These are phyloP conservation scores for Ranitomeya imitator DNA, from an alignment of 2,113 vertebrate species.

Conservation along the genomic window DNA sequence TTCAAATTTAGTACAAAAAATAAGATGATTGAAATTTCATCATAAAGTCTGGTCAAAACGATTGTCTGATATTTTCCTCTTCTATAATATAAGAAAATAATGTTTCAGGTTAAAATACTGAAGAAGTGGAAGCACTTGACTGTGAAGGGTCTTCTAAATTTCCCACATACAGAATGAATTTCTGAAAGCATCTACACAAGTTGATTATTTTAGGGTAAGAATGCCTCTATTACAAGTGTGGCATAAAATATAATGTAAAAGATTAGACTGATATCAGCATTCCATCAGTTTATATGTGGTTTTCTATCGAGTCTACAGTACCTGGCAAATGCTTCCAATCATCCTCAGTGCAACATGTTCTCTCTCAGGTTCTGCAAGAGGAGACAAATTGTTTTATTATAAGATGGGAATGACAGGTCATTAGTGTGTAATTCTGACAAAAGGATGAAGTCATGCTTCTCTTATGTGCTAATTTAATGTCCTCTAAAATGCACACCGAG, in stretches of 20 bases:
- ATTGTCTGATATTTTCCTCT: too few species aligned
- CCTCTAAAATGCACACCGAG: conserved; percentile 40
- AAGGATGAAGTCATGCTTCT: conserved; percentile 44
- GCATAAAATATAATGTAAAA: background rate
- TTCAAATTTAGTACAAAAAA: background rate
- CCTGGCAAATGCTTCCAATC: conserved; percentile 33
- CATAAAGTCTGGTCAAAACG: background rate
- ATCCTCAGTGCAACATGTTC: conserved; percentile 38
- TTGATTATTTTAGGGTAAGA: background rate
- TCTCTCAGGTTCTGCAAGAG: conserved; percentile 33
- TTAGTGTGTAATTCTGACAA: conserved; percentile 51
- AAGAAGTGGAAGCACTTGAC: background rate
- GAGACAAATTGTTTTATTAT: conserved; percentile 51
- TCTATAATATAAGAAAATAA: background rate
- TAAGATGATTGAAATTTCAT: background rate
- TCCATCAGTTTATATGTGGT: background rate
- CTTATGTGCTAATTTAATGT: conserved; percentile 43
- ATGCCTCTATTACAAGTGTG: background rate
- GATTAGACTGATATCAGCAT: background rate
- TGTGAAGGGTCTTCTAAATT: background rate
- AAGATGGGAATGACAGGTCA: conserved; percentile 51
- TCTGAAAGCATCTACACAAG: background rate
- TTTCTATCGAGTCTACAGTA: background rate
- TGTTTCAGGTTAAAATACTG: background rate
- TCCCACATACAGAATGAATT: background rate